Evolutionary conservation across 2,888 invertebrate species (phyloP), one percentile per base, ranked within the genome.

Genomic region (Hemistola chrysoprasaria): DNA sequence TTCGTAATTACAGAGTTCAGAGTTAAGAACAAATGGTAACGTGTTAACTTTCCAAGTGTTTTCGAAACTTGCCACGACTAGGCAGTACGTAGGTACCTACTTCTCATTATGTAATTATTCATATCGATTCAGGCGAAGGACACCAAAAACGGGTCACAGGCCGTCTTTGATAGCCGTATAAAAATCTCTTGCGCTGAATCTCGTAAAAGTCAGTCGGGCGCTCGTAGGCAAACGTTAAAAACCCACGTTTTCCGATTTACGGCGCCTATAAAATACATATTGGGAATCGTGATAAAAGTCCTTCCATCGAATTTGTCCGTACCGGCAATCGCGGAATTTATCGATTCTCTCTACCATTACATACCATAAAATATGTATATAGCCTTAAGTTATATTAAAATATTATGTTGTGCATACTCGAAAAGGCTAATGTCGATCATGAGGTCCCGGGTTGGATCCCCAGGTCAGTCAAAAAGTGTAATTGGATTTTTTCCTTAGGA

Each of bases 261-360:
- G 77, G 70, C 74, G 59, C 68, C 82, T 79, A 86, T 86, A 87
- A 86, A 87, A 85, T 88, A 85, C 82, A 86, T 85, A 87, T 86
- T 84, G 85, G 80, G 76, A 85, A 80, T 76, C 76, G 71, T 74
- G 85, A 86, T 86, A 86, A 82, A 84, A 82, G 78, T 78, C 72
- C 68, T 71, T 67, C 67, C 70, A 72, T 65, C 71, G 72, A 81
- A 81, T 80, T 76, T 71, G 70, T 75, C 67, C 74, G 68, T 75
- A 71, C 69, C 59, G 62, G 70, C 75, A 73, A 78, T 79, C 68
- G 71, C 58, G 50, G 62, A 73, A 78, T 79, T 80, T 76, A 78
- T 78, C 70, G 71, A 59, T 44, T 53, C 45, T 59, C 52, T 56
- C 61, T 56, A 55, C 53, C 55, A 16, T 38, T 6, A 38, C 38